Percentiles rank a stretch among this genome's conserved stretches.
Evolutionary conservation across 2,888 invertebrate species (phyloP).

Genomic region (Lasioglossum pauxillum): DNA sequence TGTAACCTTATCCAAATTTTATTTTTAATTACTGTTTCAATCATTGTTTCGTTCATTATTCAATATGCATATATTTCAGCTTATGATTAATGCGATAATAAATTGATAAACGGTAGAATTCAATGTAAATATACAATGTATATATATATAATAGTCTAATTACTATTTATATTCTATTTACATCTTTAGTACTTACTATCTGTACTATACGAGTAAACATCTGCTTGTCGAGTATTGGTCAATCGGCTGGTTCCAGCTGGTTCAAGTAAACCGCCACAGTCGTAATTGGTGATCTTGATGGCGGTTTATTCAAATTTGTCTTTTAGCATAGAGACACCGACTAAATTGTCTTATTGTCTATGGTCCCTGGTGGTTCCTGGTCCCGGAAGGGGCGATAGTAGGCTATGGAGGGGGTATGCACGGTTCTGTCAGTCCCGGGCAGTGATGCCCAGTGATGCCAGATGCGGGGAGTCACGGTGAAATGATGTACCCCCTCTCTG

Average conservation of each 20-base stretch:
- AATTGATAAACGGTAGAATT: neutral
- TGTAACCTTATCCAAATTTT: slow-evolving; percentile 1
- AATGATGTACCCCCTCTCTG: too few species aligned
- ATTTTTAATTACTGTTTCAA: neutral
- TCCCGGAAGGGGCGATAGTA: too few species aligned
- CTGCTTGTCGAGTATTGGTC: neutral
- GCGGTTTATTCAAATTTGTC: slow-evolving; percentile 2
- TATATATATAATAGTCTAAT: neutral
- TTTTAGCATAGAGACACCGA: too few species aligned
- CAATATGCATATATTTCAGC: neutral
- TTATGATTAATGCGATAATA: neutral
- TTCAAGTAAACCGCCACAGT: neutral
- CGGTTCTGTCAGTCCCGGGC: too few species aligned
- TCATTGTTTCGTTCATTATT: neutral
- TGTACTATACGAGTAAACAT: neutral
- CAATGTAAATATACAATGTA: neutral
- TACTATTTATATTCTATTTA: neutral
- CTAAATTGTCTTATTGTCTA: too few species aligned
- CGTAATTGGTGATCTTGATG: neutral
- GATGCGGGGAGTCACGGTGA: too few species aligned
- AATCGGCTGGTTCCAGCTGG: too few species aligned
- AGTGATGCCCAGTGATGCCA: too few species aligned
- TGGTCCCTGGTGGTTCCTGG: too few species aligned
- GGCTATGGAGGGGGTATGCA: too few species aligned
- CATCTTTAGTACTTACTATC: neutral